These are phyloP conservation scores for Aleiodes testaceus DNA, from an alignment of 2,888 invertebrate genomes.

Conservation along the genomic window DNA sequence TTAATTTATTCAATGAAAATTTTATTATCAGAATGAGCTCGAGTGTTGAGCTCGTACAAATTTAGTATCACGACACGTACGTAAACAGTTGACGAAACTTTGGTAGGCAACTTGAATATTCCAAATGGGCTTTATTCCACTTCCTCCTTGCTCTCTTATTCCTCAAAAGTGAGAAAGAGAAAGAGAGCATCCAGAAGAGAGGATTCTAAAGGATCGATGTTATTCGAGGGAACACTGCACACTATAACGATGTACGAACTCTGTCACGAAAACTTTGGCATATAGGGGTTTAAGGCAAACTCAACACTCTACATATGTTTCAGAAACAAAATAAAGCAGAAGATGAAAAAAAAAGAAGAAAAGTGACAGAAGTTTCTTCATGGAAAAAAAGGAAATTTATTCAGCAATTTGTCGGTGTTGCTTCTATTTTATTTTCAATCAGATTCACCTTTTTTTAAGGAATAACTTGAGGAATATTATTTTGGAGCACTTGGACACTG, in stretches of 20 bases:
- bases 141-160: background rate
- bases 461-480: no score
- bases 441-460: background rate
- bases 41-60: constrained; percentile 2
- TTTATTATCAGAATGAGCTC: background rate
- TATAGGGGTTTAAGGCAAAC: constrained; percentile 7
- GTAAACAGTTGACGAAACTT: constrained; percentile 11
- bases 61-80: constrained; percentile 7
- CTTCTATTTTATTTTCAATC: background rate
- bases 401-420: background rate
- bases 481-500: no score
- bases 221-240: constrained; percentile 4
- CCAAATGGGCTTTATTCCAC: constrained; percentile 2
- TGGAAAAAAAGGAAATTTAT: background rate
- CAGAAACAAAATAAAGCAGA: background rate
- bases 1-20: constrained; percentile 16
- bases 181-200: background rate
- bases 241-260: constrained; percentile 8
- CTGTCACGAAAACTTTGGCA: constrained; percentile 10
- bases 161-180: background rate
- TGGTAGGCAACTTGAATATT: constrained; percentile 12
- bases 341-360: background rate
- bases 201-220: constrained; percentile 14
- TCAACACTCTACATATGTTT: background rate
- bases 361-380: background rate